Percentiles rank a stretch among this genome's conserved stretches.
Conservation (phyloP, 2,888 invertebrate species). For the Oxyscelio sp. region DNA sequence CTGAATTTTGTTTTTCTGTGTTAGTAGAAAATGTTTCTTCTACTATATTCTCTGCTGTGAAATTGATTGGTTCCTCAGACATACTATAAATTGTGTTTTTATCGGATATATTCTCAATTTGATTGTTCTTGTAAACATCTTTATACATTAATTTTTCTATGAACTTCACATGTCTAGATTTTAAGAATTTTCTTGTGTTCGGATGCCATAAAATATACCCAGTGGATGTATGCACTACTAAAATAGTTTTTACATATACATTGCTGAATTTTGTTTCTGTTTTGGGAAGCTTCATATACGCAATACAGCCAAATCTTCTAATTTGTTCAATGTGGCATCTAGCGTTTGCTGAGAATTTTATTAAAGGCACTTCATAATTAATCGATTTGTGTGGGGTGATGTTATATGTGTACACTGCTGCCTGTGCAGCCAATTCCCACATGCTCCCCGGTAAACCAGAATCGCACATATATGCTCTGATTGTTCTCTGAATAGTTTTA, state of each 20-base stretch:
- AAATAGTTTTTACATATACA: background rate
- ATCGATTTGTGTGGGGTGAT: constrained; percentile 40
- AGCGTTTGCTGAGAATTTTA: constrained; percentile 7
- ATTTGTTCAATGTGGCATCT: constrained; percentile 17
- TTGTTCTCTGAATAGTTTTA: constrained; percentile 37
- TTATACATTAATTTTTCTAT: constrained; percentile 4
- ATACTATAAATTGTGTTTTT: background rate
- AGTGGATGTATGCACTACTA: constrained; percentile 4
- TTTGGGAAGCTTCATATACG: constrained; percentile 12
- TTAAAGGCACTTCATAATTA: background rate
- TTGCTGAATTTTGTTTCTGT: constrained; percentile 15
- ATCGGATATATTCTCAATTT: constrained; percentile 4
- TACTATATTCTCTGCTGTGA: background rate
- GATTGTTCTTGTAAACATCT: constrained; percentile 13
- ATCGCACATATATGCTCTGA: constrained; percentile 37
- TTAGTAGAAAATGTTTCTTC: background rate
- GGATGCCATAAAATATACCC: constrained; percentile 74
- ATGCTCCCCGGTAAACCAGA: constrained; percentile 26
- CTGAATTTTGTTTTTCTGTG: constrained; percentile 27
- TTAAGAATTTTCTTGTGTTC: constrained; percentile 35
- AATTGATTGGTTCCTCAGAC: background rate
- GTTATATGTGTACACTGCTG: constrained; percentile 22
- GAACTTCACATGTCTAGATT: constrained; percentile 40
- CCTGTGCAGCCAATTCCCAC: constrained; percentile 28
- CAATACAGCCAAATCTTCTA: constrained; percentile 22